Percentiles rank a stretch among this genome's conserved stretches.
Conservation (phyloP, 2,797 vertebrate species). For the Sebastes melanostomus region DNA sequence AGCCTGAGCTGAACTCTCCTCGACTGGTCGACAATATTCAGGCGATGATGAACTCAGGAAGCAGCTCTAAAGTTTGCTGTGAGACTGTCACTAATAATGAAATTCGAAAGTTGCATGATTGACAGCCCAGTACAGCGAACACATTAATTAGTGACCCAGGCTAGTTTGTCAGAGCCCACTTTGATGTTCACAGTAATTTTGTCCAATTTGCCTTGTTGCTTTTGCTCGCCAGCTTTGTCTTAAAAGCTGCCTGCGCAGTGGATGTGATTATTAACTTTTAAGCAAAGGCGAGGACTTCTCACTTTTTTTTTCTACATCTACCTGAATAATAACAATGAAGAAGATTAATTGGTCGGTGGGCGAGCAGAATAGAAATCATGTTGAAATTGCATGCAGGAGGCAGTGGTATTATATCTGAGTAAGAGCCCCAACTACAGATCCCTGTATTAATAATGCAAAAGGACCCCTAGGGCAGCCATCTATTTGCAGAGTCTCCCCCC, state of each 20-base stretch:
- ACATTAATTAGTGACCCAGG: constrained; percentile 37
- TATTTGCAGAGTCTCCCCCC: constrained; percentile 64
- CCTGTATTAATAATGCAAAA: constrained; percentile 81
- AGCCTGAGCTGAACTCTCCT: neutral
- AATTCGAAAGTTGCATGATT: constrained; percentile 22
- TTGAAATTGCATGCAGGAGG: constrained; percentile 59
- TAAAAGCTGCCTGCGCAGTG: constrained; percentile 39
- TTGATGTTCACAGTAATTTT: constrained; percentile 30
- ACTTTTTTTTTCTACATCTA: constrained; percentile 36
- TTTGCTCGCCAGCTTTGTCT: constrained; percentile 25
- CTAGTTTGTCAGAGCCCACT: constrained; percentile 12
- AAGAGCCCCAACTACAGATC: constrained; percentile 66
- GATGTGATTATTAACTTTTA: constrained; percentile 60
- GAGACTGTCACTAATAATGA: neutral
- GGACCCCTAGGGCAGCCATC: constrained; percentile 70
- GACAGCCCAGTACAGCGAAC: constrained; percentile 2
- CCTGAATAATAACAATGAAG: constrained; percentile 60
- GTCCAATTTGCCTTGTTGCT: constrained; percentile 38
- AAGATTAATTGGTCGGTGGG: constrained; percentile 69
- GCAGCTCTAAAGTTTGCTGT: neutral
- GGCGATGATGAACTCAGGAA: neutral
- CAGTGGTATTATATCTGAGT: constrained; percentile 74
- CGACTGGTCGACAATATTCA: neutral
- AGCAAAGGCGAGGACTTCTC: constrained; percentile 46
- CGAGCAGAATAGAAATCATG: constrained; percentile 65